phyloP scores from a whole-genome alignment of 2,797 vertebrate species.

The Rhincodon typus region DNA sequence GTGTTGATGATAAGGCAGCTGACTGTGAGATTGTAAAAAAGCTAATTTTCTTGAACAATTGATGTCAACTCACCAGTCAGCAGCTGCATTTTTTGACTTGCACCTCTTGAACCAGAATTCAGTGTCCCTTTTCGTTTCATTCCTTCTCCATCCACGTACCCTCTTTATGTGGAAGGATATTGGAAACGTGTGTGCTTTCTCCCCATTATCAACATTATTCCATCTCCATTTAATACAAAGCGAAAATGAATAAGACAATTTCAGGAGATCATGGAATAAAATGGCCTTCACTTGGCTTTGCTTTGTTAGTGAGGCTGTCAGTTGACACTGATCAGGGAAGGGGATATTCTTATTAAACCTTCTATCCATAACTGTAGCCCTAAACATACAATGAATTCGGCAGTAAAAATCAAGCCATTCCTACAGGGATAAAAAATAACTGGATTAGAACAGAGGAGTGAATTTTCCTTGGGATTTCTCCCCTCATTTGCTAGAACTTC shows the following conservation, averaged over 20 bases:
- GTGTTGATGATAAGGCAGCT: background rate
- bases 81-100: background rate
- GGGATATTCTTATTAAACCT: background rate
- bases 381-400: background rate
- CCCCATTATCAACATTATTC: background rate
- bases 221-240: background rate
- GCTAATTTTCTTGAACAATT: background rate
- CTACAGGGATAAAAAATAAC: background rate
- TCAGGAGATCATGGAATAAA: background rate
- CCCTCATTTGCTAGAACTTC: background rate
- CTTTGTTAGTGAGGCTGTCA: background rate
- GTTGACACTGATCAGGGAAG: background rate
- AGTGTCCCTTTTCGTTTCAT: background rate
- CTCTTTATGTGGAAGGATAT: background rate
- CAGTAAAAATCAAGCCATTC: background rate
- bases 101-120: too few species aligned
- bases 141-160: background rate
- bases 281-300: background rate
- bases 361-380: background rate
- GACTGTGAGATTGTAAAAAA: background rate
- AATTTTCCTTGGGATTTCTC: background rate
- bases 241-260: background rate
- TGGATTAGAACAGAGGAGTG: background rate
- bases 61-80: background rate
- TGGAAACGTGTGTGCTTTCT: background rate